A percentile compares a stretch with the other conserved stretches of the same genome.
phyloP scores from a whole-genome alignment of 2,113 vertebrate genomes.

The Dinomys branickii region DNA sequence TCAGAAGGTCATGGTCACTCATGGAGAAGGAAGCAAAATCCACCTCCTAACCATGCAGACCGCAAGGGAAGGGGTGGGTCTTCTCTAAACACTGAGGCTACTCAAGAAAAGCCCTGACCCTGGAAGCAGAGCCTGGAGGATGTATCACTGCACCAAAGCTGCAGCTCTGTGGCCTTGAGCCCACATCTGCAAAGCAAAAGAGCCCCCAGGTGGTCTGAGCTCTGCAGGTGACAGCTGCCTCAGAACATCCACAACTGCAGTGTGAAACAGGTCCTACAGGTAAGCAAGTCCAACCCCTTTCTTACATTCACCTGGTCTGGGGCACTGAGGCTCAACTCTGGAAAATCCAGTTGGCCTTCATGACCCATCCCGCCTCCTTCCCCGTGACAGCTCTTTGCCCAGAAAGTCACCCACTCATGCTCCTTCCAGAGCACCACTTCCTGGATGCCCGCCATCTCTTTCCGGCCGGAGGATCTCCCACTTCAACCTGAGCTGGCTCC shows the following conservation, averaged over 20 bases:
- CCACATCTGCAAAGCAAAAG: background rate
- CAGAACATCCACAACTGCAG: background rate
- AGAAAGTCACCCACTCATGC: background rate
- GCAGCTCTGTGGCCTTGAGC: rapidly evolving
- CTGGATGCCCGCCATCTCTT: rapidly evolving
- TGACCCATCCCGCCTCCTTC: background rate
- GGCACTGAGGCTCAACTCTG: background rate
- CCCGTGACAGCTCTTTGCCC: background rate
- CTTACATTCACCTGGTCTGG: background rate
- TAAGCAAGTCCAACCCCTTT: background rate
- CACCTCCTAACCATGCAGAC: rapidly evolving
- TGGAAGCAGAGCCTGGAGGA: too few species aligned
- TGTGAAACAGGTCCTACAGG: background rate
- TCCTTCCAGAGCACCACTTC: background rate
- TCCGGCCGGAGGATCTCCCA: background rate
- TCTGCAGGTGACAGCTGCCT: background rate
- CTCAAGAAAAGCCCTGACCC: background rate
- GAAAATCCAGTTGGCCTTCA: too few species aligned
- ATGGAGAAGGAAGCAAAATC: background rate
- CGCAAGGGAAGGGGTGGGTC: rapidly evolving
- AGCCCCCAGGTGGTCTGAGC: rapidly evolving
- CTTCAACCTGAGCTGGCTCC: background rate
- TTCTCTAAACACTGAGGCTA: background rate
- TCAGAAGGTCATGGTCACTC: too few species aligned
- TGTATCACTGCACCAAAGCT: rapidly evolving